Evolutionary conservation across 2,888 invertebrate species (phyloP).

Genomic region (Caenorhabditis plicata): DNA sequence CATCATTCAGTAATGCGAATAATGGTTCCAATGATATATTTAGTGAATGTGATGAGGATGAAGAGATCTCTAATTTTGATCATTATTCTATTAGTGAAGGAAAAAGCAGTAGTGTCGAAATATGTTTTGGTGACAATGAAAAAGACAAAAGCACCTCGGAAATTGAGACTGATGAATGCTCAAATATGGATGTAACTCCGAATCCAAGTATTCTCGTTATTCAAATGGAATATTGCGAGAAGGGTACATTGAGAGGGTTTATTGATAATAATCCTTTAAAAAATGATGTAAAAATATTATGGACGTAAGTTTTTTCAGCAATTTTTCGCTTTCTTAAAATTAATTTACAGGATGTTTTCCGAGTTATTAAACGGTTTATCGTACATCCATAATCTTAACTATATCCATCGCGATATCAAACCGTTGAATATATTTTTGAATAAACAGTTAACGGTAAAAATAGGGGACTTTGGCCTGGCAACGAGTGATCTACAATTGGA

Average conservation of each 20-base stretch:
- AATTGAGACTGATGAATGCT: too few relatives aligned
- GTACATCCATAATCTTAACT: conserved; percentile 57
- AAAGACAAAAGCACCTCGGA: too few relatives aligned
- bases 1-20: too few relatives aligned
- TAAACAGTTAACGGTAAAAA: conserved; percentile 86
- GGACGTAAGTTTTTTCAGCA: background rate
- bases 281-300: background rate
- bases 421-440: conserved; percentile 87
- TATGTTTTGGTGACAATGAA: too few relatives aligned
- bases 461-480: conserved; percentile 95
- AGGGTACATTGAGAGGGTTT: conserved; percentile 76
- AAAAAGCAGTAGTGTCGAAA: too few relatives aligned
- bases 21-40: too few relatives aligned
- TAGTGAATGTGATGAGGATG: too few relatives aligned
- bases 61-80: too few relatives aligned
- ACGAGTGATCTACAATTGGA: too few relatives aligned
- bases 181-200: too few relatives aligned
- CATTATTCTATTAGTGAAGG: too few relatives aligned
- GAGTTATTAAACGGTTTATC: conserved; percentile 80
- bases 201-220: conserved; percentile 47
- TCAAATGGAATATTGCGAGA: conserved; percentile 98
- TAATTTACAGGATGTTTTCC: conserved; percentile 75
- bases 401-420: conserved; percentile 63
- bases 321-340: background rate
- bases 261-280: conserved; percentile 68